phyloP scores from a whole-genome alignment of 2,113 vertebrate species.

The Orcinus orca region DNA sequence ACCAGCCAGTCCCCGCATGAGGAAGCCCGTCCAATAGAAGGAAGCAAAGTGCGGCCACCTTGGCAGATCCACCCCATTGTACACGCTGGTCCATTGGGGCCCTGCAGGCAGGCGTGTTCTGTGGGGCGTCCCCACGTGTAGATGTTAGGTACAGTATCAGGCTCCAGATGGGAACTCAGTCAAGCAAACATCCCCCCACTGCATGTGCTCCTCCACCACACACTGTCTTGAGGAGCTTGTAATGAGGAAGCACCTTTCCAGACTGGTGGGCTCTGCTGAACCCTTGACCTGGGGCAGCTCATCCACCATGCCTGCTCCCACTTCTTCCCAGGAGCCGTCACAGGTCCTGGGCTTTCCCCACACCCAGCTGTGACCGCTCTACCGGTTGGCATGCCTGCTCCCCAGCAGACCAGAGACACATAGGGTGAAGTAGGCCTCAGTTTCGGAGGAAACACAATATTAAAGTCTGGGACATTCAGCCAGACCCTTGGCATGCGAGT shows the following conservation, averaged over 20 bases:
- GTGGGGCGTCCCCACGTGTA: neutral
- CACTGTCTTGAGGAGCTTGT: neutral
- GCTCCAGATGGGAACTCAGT: neutral
- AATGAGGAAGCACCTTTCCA: neutral
- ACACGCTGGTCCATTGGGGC: neutral
- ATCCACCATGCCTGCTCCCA: neutral
- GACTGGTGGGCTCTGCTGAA: neutral
- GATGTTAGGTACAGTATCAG: neutral
- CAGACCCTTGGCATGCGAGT: neutral
- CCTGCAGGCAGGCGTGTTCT: neutral
- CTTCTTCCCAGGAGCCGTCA: neutral
- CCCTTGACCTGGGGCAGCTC: neutral
- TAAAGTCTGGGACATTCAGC: neutral
- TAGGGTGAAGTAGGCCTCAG: neutral
- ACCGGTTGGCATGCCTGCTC: neutral
- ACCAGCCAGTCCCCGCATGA: neutral
- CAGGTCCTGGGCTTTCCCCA: neutral
- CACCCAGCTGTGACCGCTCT: neutral
- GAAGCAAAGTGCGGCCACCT: too few relatives aligned
- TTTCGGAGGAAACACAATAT: neutral
- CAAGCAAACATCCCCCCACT: neutral
- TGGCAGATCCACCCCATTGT: too few relatives aligned
- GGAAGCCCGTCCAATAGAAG: neutral
- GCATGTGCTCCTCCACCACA: rapidly evolving
- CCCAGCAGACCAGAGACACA: neutral